Percentiles rank a stretch among this genome's conserved stretches.
Evolutionary conservation across 92 coral and sea anemone species (phyloP).

Genomic region (Anthopleura xanthogrammica): DNA sequence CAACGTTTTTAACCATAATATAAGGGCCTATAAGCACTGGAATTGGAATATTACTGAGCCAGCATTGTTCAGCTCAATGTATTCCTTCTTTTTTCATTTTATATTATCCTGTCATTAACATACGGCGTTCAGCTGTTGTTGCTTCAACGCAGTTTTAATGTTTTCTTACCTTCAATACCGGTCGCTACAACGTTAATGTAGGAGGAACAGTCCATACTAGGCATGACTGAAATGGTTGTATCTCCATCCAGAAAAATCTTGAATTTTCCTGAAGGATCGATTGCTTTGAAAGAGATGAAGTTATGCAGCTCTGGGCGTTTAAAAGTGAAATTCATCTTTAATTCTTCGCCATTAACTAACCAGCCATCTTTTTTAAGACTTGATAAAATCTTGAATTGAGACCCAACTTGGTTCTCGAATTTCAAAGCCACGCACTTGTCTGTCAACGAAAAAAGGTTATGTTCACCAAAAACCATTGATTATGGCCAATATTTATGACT

Average conservation of each 20-base stretch:
- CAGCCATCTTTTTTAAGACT: slow-evolving; percentile 66
- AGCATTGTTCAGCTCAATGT: too few species aligned
- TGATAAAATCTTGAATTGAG: slow-evolving; percentile 54
- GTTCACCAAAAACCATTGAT: too few species aligned
- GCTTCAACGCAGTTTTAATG: too few species aligned
- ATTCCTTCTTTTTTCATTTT: too few species aligned
- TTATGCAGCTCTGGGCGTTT: slow-evolving; percentile 80
- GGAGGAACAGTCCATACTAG: slow-evolving; percentile 69
- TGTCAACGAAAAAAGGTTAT: slow-evolving; percentile 3
- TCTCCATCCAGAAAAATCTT: slow-evolving; percentile 82
- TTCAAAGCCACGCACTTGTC: slow-evolving; percentile 85
- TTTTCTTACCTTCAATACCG: slow-evolving; percentile 58
- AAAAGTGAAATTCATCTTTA: slow-evolving; percentile 74
- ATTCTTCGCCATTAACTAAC: slow-evolving; percentile 58
- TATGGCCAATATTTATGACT: too few species aligned
- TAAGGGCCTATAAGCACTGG: too few species aligned
- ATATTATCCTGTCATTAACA: too few species aligned
- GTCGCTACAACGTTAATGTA: slow-evolving; percentile 79
- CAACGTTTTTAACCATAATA: too few species aligned
- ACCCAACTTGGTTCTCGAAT: slow-evolving; percentile 64
- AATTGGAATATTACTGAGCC: too few species aligned
- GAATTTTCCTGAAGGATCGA: slow-evolving; percentile 51
- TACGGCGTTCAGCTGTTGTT: too few species aligned
- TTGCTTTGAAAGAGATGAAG: slow-evolving; percentile 71
- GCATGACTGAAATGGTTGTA: slow-evolving; percentile 85